Percentiles rank a stretch among this genome's conserved stretches.
Evolutionary conservation across 2,888 invertebrate species (phyloP).

Genomic region (Erpobdella octoculata): DNA sequence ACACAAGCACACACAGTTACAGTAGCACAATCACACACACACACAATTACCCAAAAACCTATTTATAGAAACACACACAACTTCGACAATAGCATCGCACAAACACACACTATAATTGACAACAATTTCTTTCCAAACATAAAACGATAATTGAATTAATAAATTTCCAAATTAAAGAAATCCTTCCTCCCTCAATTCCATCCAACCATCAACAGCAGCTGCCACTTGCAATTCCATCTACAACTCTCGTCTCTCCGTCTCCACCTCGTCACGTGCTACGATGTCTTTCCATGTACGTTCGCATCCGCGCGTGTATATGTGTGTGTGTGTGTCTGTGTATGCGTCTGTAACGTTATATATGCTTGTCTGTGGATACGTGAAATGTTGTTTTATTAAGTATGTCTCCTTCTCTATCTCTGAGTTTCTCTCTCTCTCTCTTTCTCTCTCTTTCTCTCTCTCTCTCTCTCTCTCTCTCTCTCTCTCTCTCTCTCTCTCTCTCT

Average conservation of each 20-base stretch:
- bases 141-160: no score
- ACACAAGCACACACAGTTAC: background rate
- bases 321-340: background rate
- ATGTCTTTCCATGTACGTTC: background rate
- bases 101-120: no score
- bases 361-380: background rate
- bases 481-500: conserved; percentile 2
- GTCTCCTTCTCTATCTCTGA: background rate
- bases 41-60: background rate
- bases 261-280: no score
- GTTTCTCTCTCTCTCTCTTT: no score
- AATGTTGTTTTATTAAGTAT: background rate
- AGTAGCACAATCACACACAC: background rate
- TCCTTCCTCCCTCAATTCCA: no score
- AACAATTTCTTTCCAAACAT: no score
- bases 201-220: no score
- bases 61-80: background rate
- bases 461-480: conserved; percentile 2
- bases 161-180: no score
- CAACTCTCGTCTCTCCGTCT: no score
- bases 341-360: background rate
- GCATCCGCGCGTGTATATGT: background rate
- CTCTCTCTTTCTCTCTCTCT: background rate
- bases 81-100: no score
- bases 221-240: no score